Conservation (phyloP, 2,888 invertebrate species). For the Yponomeuta plumbellus region DNA sequence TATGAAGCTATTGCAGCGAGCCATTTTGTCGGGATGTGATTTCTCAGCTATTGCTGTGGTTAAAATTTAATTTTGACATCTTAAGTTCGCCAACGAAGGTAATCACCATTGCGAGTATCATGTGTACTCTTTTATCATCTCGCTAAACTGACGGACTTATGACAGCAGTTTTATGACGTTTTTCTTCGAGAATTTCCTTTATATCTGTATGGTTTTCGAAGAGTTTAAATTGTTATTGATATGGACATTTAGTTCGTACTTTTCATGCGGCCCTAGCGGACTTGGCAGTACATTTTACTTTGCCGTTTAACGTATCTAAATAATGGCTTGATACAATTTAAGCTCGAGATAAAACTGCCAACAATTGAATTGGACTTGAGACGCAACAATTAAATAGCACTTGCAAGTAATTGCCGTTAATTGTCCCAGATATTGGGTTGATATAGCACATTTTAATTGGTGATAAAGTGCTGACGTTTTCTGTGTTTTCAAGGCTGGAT, state of each 20-base stretch:
- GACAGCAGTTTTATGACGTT: no score
- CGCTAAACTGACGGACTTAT: no score
- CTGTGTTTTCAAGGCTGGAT: background rate
- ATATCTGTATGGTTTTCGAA: no score
- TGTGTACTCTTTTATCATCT: no score
- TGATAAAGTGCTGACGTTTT: background rate
- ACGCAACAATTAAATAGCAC: slow-evolving; percentile 63
- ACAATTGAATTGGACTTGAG: slow-evolving; percentile 47
- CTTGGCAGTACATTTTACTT: slow-evolving; percentile 2
- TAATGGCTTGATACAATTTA: slow-evolving; percentile 12
- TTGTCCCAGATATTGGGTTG: slow-evolving; percentile 30
- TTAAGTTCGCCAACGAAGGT: background rate
- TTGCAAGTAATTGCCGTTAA: slow-evolving; percentile 55
- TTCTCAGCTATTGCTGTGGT: background rate
- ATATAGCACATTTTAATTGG: background rate
- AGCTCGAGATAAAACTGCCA: slow-evolving; percentile 23
- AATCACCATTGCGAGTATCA: no score
- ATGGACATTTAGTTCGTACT: no score
- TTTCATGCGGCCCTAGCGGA: background rate
- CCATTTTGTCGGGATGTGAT: background rate
- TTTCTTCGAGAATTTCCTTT: no score
- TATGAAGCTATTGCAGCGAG: slow-evolving; percentile 7
- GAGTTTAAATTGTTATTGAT: no score
- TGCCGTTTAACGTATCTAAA: slow-evolving; percentile 9
- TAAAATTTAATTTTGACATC: background rate